Evolutionary conservation across 2,888 invertebrate genomes (phyloP).

Genomic region (Drosophila pseudotakahashii): DNA sequence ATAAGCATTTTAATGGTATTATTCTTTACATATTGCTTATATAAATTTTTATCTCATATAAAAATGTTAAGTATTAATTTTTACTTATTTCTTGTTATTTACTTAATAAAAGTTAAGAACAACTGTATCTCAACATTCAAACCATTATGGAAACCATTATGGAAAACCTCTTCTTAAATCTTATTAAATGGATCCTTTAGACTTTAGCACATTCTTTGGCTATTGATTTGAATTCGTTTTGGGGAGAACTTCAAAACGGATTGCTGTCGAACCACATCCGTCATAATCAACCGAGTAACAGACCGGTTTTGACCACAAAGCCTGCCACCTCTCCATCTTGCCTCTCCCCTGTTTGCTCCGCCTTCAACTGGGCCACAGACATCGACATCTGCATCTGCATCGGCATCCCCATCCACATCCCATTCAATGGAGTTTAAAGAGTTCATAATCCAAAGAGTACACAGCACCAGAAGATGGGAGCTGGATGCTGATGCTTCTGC

Average conservation of each 20-base stretch:
- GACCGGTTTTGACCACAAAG: conserved; percentile 34
- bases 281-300: conserved; percentile 46
- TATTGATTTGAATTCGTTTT: conserved; percentile 17
- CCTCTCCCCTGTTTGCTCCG: conserved; percentile 6
- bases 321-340: conserved; percentile 12
- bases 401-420: conserved; percentile 21
- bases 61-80: too few relatives aligned
- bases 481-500: not conserved
- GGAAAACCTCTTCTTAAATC: not conserved
- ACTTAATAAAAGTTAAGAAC: too few relatives aligned
- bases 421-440: conserved; percentile 55
- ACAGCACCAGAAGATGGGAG: conserved; percentile 49
- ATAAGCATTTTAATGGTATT: too few relatives aligned
- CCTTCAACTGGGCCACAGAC: conserved; percentile 30
- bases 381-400: conserved; percentile 30
- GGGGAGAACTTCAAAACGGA: conserved; percentile 9
- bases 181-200: not conserved
- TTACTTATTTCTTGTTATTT: too few relatives aligned
- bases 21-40: too few relatives aligned
- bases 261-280: conserved; percentile 30
- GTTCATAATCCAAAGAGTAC: conserved; percentile 68
- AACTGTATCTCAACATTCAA: too few relatives aligned
- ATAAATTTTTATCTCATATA: too few relatives aligned
- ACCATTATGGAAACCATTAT: too few relatives aligned
- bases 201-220: conserved; percentile 9